Conservation (phyloP, 2,888 invertebrate genomes). For the Plutella xylostella region DNA sequence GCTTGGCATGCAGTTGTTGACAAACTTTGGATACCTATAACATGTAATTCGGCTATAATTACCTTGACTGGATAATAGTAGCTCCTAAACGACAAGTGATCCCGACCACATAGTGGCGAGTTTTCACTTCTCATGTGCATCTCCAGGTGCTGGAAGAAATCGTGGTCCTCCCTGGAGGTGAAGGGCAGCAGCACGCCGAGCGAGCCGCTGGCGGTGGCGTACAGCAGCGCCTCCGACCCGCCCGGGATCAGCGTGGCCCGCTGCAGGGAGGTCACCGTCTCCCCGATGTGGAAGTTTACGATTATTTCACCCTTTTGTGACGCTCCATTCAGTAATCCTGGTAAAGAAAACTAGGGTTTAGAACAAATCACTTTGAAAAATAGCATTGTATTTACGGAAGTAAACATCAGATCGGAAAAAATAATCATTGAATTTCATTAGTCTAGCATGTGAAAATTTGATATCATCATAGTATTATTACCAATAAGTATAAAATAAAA, state of each 20-base stretch:
- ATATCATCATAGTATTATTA: slow-evolving; percentile 41
- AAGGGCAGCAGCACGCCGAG: slow-evolving; percentile 95
- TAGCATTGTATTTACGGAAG: neutral
- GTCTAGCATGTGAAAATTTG: slow-evolving; percentile 66
- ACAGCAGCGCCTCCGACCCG: slow-evolving; percentile 95
- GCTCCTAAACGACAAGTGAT: slow-evolving; percentile 96
- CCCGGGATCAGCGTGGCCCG: slow-evolving; percentile 97
- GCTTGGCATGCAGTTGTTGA: slow-evolving; percentile 41
- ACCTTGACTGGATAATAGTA: slow-evolving; percentile 98
- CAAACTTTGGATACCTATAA: slow-evolving; percentile 39
- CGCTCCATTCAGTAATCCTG: slow-evolving; percentile 93
- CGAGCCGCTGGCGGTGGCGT: slow-evolving; percentile 94
- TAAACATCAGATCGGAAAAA: slow-evolving; percentile 27
- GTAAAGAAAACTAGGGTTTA: slow-evolving; percentile 15
- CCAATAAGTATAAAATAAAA: neutral
- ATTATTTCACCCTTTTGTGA: slow-evolving; percentile 97
- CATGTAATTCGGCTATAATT: slow-evolving; percentile 19
- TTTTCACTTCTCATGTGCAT: slow-evolving; percentile 99
- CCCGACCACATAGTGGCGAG: slow-evolving; percentile 95
- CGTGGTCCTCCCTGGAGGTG: slow-evolving; percentile 96
- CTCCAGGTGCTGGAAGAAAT: slow-evolving; percentile 98
- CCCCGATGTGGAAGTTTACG: slow-evolving; percentile 95
- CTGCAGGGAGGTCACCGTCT: slow-evolving; percentile 95
- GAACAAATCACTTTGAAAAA: neutral
- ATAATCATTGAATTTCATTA: slow-evolving; percentile 42